Percentiles rank a stretch among this genome's conserved stretches.
phyloP scores from a whole-genome alignment of 2,888 invertebrate species.

The Nematopogon swammerdamellus region DNA sequence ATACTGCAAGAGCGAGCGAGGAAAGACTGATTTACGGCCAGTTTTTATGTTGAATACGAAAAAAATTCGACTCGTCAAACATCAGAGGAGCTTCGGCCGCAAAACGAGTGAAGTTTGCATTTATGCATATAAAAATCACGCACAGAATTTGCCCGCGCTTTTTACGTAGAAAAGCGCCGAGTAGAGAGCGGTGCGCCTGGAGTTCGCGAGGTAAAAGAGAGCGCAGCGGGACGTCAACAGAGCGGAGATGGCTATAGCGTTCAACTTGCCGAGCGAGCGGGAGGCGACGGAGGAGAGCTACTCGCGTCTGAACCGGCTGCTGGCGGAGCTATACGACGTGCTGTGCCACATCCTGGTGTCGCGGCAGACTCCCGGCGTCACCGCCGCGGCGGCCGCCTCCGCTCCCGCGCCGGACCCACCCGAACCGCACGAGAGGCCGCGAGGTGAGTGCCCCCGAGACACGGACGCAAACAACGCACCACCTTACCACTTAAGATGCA shows the following conservation, averaged over 20 bases:
- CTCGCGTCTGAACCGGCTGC: conserved; percentile 54
- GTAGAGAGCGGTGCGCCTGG: conserved; percentile 18
- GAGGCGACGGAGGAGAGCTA: conserved; percentile 56
- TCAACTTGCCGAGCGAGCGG: conserved; percentile 54
- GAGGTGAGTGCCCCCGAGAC: conserved; percentile 54
- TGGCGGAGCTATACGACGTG: conserved; percentile 54
- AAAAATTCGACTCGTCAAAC: conserved; percentile 3
- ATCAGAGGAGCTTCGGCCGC: conserved; percentile 11
- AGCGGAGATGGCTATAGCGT: conserved; percentile 56
- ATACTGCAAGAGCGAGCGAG: no score
- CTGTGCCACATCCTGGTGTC: conserved; percentile 54
- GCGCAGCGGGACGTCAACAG: no score
- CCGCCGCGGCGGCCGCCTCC: not conserved
- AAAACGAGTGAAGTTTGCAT: conserved; percentile 22
- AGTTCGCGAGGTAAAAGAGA: not conserved
- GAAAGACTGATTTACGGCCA: not conserved
- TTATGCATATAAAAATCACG: conserved; percentile 48
- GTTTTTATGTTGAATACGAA: not conserved
- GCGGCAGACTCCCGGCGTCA: conserved; percentile 36
- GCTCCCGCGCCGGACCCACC: conserved; percentile 20
- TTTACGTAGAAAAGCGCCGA: conserved; percentile 39
- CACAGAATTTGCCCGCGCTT: conserved; percentile 37
- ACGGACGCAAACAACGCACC: conserved; percentile 31
- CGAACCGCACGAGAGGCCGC: conserved; percentile 22
- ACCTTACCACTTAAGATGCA: conserved; percentile 57